Conservation (phyloP, 2,797 vertebrate genomes). For the Hephaestus fuliginosus region DNA sequence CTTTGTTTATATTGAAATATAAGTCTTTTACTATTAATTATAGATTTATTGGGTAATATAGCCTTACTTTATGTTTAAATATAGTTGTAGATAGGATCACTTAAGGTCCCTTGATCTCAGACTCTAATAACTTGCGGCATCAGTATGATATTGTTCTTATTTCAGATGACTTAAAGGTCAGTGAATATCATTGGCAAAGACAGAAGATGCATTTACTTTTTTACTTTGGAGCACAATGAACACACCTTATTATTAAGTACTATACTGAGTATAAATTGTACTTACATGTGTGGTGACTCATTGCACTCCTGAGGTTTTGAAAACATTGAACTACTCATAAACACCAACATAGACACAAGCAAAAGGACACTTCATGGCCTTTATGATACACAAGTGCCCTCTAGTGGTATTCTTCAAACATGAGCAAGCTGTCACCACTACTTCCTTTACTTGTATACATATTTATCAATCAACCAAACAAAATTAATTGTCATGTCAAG, state of each 20-base stretch:
- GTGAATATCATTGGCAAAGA: background rate
- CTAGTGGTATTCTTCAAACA: constrained; percentile 41
- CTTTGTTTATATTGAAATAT: constrained; percentile 30
- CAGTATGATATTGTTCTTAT: background rate
- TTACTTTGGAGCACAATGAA: background rate
- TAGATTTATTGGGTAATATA: background rate
- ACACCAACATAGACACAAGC: background rate
- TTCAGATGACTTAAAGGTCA: background rate
- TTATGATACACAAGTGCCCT: constrained; percentile 44
- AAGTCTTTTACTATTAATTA: background rate
- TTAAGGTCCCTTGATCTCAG: background rate
- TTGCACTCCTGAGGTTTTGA: background rate
- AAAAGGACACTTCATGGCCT: background rate
- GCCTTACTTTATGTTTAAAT: background rate
- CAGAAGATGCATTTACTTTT: background rate
- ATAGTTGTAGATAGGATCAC: background rate
- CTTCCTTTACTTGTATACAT: background rate
- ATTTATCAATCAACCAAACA: background rate
- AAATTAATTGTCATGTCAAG: too few relatives aligned
- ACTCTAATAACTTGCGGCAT: background rate
- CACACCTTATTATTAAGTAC: background rate
- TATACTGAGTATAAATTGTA: background rate
- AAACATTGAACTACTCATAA: background rate
- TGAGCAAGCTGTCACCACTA: background rate
- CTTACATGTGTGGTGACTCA: background rate